Percentiles rank a stretch among this genome's conserved stretches.
Evolutionary conservation across 2,113 vertebrate species (phyloP).

Genomic region (Nothocercus nigrocapillus): DNA sequence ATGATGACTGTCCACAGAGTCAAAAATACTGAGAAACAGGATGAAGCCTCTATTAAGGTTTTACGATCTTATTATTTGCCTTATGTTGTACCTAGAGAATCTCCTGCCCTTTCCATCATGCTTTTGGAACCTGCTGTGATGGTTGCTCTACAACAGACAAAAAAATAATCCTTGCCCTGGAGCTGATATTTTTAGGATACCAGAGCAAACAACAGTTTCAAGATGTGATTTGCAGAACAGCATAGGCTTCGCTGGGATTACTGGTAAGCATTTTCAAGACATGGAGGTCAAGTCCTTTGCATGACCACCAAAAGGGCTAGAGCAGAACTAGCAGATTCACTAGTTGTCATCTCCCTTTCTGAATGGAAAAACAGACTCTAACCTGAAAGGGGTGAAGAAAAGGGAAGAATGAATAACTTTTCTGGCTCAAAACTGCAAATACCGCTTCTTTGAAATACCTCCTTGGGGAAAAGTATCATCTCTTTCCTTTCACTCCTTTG

Average conservation of each 20-base stretch:
- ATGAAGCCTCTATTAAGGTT: background rate
- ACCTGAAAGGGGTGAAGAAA: background rate
- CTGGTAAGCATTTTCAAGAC: background rate
- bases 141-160: background rate
- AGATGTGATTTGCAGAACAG: background rate
- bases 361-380: background rate
- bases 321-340: background rate
- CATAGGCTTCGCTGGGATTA: background rate
- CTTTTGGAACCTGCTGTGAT: background rate
- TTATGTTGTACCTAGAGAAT: background rate
- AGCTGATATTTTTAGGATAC: background rate
- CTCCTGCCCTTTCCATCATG: background rate
- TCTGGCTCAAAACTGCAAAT: background rate
- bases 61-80: background rate
- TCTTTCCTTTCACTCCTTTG: background rate
- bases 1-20: rapidly evolving
- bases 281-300: rapidly evolving
- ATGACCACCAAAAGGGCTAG: background rate
- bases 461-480: background rate
- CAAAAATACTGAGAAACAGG: background rate
- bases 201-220: background rate
- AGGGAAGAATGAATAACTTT: background rate
- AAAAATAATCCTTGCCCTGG: background rate
- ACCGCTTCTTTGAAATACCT: background rate
- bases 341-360: background rate